Base-by-base conservation (phyloP, 2,888 invertebrate genomes). In the Agonopterix subpropinquella region DNA sequence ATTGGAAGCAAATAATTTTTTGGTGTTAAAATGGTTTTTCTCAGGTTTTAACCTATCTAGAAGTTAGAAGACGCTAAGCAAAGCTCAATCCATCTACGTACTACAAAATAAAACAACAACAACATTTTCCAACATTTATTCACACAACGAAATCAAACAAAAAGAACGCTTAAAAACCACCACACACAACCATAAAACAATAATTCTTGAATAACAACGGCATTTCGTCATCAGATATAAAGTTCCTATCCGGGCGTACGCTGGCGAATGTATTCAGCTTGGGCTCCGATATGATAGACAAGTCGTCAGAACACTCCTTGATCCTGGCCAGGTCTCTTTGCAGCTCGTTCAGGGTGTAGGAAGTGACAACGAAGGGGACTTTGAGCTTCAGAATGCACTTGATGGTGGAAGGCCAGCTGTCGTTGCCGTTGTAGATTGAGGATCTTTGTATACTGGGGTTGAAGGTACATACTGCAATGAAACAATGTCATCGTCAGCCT, bases 161-260 rank as follows among this genome's bases (percentile, higher is more conserved):
- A 47, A 49, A 46, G 41, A 53, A 53, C 46, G 47, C 42, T 43
- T 47, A 52, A 46, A 45, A 59, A 47, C 57, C 61, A 52, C 81
- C 84, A 70, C 77, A 71, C 43, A 92, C 72, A 52, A 92, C 80
- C 62, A 89, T 81, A 56, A 89, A 84, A 73, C 90, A 92, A 72
- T 91, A 91, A 77, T 94, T 94, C 67, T 94, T 94, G 64, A 92
- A 94, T 65, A 94, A 89, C 50, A 94, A 75, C 0, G 94, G 94
- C 44, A 89, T 90, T 44, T 90, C 90, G 53, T 94, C 91, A 61
- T 94, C 94, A 5, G 92, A 92, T 10, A 94, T 92, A 56, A 94
- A 93, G 65, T 94, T 94, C 45, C 94, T 89, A 58, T 93, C 93
- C 0, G 94, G 94, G 54, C 92, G 89, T 0, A 91, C 88, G 43